phyloP scores from a whole-genome alignment of 1,140 invertebrate genomes.

The silkworm (Bombyx mori) region ASM3026992v2 NC_085129.1:161501-162000 shows the following conservation, averaged over 20 bases:
- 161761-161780: conserved; percentile 18
- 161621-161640: conserved; percentile 30
- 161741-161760: not conserved
- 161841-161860: conserved; percentile 36
- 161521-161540: conserved; percentile 12
- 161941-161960: no score
- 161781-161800: conserved; percentile 14
- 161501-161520: conserved; percentile 14
- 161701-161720: conserved; percentile 37
- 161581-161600: conserved; percentile 24
- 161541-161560: conserved; percentile 14
- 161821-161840: conserved; percentile 33
- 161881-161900: conserved; percentile 29
- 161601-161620: conserved; percentile 12
- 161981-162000: no score
- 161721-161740: conserved; percentile 12
- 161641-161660: conserved; percentile 18
- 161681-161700: conserved; percentile 29
- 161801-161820: conserved; percentile 11
- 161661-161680: conserved; percentile 26
- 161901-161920: conserved; percentile 17
- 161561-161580: conserved; percentile 12
- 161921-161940: not conserved
- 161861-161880: conserved; percentile 31
- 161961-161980: no score